Base-by-base conservation (phyloP, 2,797 vertebrate genomes). In the Phataginus tetradactyla region DNA sequence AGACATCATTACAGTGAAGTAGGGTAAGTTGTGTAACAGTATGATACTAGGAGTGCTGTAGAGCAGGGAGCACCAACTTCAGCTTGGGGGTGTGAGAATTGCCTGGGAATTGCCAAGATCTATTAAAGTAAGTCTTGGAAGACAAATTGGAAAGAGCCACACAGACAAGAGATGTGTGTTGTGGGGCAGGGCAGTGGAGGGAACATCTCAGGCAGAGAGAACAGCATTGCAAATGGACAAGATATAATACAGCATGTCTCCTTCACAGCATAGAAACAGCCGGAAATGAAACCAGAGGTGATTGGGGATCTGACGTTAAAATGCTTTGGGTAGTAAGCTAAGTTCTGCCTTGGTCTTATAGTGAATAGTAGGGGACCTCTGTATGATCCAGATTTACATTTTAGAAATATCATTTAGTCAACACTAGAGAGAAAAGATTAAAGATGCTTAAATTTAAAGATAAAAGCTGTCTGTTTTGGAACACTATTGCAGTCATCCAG, bases 331-430 rank as follows among this genome's bases (percentile, higher is more conserved):
- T 49, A 69, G 15, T 66, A 63, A 20, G 27, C 42, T 90, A 69
- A 74, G n/a, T 69, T 86, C 78, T 79, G 3, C 61, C 53, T 90
- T 95, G 86, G 59, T 59, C 64, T 85, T 83, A 42, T 2, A 37
- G 39, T 61, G 94, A 90, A 42, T 32, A 63, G 20, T 8, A 72
- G 59, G 75, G 49, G 53, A 94, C 39, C 71, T 88, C n/a, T 49
- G 2, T 75, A 27, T 83, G 68, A 91, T 45, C 72, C 53, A 78
- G n/a, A 34, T 39, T 79, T 90, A 74, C 23, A 23, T 74, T 90
- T 95, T 64, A 78, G 77, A 68, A 91, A 49, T 86, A 61, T 53
- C 72, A 45, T 39, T 83, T 93, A 63, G 37, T 66, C n/a, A 72
- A 6, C 66, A 49, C 6, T 53, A 5, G 32, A 72, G 27, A 74